Evolutionary conservation across 2,888 invertebrate genomes (phyloP), one percentile per base, ranked within the genome.

Genomic region (Ceraclea dissimilis): DNA sequence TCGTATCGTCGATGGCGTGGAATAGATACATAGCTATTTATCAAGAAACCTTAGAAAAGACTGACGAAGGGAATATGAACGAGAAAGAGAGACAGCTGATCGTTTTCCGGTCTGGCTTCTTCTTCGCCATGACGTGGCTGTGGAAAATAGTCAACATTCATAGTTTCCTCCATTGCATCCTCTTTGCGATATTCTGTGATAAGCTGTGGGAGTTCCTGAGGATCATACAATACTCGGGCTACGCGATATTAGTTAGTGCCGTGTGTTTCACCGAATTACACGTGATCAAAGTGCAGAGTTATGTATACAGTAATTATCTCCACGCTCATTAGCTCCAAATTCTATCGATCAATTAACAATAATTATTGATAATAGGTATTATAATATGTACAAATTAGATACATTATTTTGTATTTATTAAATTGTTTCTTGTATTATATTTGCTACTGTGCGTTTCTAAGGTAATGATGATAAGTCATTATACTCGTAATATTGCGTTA

Each of bases 121-220:
- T 90, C 68, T 89, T 88, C 73, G 74, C 82, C 2, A 79, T 90
- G 0, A 82, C 86, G 0, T 82, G 83, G 68, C 67, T 86, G 54
- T 92, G 92, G 92, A 80, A 90, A 62, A 74, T 90, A 0, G 78
- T 86, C 5, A 91, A 90, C 67, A 86, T 90, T 0, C 90, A 91
- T 65, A 86, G 88, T 43, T 77, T 89, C 63, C 72, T 88, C 34
- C 90, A 91, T 69, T 78, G 84, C 64, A 69, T 91, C 16, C 79
- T 91, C 31, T 70, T 90, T 48, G 84, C 89, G 20, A 81, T 91
- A 62, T 90, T 90, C 72, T 83, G 89, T 71, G 90, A 91, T 77
- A 87, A 87, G 67, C 73, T 88, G 2, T 89, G 89, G 87, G 82
- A 85, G 62, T 90, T 90, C 66, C 71, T 91, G 21, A 79, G 80